These are phyloP conservation scores for Python bivittatus DNA, from an alignment of 2,113 vertebrate species.

Conservation along the genomic window DNA sequence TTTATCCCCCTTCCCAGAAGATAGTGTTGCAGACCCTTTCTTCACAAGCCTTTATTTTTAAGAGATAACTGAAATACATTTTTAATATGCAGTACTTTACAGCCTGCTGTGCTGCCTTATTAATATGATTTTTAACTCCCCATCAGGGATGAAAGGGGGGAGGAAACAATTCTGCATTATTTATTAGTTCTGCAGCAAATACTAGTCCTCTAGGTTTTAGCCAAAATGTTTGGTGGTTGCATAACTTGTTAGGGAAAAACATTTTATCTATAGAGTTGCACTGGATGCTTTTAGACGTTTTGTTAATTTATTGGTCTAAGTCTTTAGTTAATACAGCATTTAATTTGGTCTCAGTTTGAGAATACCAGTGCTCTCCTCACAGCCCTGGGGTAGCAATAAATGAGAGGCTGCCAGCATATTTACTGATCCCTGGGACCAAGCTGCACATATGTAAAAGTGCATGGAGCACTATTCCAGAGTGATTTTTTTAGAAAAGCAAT, in stretches of 20 bases:
- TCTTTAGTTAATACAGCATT: not conserved
- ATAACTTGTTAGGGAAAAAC: not conserved
- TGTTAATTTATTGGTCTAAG: not conserved
- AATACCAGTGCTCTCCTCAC: not conserved
- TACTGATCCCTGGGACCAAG: not conserved
- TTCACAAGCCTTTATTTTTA: not conserved
- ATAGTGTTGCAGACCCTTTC: not conserved
- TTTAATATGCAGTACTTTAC: conserved; percentile 19
- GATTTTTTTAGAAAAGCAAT: not conserved
- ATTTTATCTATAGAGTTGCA: not conserved
- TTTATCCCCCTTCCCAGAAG: not conserved
- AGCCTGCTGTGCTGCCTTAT: conserved; percentile 7
- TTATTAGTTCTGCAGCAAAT: conserved; percentile 8
- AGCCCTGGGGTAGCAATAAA: not conserved
- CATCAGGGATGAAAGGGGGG: not conserved
- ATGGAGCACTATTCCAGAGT: not conserved
- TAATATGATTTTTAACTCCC: not conserved
- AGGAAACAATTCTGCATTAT: not conserved
- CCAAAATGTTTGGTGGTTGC: not conserved
- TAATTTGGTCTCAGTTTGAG: not conserved
- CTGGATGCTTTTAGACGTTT: not conserved
- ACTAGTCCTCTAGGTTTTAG: not conserved
- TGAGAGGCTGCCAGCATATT: not conserved
- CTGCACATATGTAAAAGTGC: not conserved
- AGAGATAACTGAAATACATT: not conserved